These are phyloP conservation scores for Guaruba guarouba DNA, from an alignment of 2,113 vertebrate species.

Conservation along the genomic window DNA sequence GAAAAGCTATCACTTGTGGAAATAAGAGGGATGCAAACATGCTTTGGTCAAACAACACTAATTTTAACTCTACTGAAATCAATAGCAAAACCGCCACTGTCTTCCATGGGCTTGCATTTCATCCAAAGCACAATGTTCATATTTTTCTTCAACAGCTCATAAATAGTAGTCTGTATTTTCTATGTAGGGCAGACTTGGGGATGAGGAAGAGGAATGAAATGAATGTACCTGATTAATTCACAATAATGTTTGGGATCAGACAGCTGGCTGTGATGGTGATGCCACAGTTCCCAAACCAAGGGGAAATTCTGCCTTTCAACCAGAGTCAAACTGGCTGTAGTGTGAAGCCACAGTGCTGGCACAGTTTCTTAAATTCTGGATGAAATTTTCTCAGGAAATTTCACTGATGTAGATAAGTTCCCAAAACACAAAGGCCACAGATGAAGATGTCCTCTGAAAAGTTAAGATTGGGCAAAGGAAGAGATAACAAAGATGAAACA, in stretches of 20 bases:
- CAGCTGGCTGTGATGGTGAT: background rate
- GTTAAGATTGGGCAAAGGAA: background rate
- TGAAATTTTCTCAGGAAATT: background rate
- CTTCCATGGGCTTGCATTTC: background rate
- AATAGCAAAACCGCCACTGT: background rate
- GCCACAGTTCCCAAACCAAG: background rate
- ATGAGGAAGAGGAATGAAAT: background rate
- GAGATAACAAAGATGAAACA: background rate
- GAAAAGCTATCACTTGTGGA: background rate
- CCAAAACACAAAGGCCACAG: background rate
- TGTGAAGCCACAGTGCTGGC: background rate
- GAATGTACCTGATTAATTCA: background rate
- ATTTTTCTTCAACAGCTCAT: background rate
- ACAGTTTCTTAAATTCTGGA: background rate
- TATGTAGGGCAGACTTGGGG: background rate
- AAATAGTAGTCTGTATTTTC: background rate
- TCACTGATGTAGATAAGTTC: background rate
- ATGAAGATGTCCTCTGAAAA: background rate
- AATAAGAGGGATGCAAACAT: background rate
- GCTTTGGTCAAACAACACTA: background rate
- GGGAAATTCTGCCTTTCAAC: background rate
- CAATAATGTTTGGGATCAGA: background rate
- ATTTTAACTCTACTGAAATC: background rate
- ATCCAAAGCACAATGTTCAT: background rate
- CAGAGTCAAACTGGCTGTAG: background rate